phyloP scores from a whole-genome alignment of 2,797 vertebrate genomes.

The Gallinago nigripennis region DNA sequence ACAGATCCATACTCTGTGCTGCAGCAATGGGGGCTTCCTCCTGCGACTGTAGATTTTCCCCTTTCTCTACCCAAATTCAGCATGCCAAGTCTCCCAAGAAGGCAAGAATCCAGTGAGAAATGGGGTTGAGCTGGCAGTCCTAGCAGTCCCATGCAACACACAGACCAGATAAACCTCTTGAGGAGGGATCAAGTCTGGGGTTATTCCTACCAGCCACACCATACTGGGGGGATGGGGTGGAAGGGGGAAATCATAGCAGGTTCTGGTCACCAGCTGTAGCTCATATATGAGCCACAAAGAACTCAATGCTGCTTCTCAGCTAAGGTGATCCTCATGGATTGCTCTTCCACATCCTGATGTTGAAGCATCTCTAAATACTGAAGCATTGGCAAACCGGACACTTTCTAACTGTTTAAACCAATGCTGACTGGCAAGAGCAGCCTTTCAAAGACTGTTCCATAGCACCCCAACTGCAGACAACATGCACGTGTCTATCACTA shows the following conservation, averaged over 20 bases:
- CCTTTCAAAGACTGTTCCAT: neutral
- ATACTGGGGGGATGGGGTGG: too few species aligned
- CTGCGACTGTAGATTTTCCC: fast-evolving
- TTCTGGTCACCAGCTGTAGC: neutral
- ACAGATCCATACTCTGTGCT: neutral
- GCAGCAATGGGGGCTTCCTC: neutral
- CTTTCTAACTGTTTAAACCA: neutral
- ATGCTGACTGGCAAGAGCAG: neutral
- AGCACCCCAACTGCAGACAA: neutral
- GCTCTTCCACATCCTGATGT: neutral
- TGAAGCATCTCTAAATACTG: neutral
- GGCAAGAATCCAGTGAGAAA: neutral
- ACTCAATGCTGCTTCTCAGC: neutral
- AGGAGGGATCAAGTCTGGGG: too few species aligned
- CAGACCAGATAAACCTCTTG: neutral
- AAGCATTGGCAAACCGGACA: neutral
- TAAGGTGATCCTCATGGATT: neutral
- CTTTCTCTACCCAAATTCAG: neutral
- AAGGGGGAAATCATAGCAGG: neutral
- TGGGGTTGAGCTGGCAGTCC: neutral
- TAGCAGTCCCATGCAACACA: neutral
- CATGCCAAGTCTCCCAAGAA: neutral
- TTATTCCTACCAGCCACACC: neutral
- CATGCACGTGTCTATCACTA: fast-evolving
- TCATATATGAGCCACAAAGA: neutral